Conservation (phyloP, 2,888 invertebrate genomes). For the Dioctria linearis region DNA sequence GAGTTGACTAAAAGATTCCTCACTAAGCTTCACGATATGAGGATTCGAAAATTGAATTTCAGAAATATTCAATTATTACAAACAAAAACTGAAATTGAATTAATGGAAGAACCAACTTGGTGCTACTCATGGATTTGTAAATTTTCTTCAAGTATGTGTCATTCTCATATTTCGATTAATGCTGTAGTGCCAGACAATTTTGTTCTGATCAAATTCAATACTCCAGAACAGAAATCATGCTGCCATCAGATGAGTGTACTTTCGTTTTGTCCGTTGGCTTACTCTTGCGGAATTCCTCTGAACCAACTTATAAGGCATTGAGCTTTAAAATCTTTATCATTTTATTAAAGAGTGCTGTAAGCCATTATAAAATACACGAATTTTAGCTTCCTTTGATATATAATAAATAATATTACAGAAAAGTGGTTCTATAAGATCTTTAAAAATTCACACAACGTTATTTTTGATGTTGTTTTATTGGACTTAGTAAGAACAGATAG, state of each 20-base stretch:
- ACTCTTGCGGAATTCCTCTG: conserved; percentile 65
- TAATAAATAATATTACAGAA: too few species aligned
- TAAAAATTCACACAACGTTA: conserved; percentile 67
- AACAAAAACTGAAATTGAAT: conserved; percentile 1
- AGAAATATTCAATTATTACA: conserved; percentile 37
- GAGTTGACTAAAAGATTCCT: conserved; percentile 25
- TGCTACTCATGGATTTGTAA: conserved; percentile 16
- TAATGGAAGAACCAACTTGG: conserved; percentile 49
- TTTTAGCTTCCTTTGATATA: neutral
- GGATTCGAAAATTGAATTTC: neutral
- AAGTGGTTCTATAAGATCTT: conserved; percentile 44
- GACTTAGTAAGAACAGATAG: conserved; percentile 64
- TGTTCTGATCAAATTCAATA: neutral
- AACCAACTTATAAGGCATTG: conserved; percentile 64
- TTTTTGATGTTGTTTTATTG: conserved; percentile 65
- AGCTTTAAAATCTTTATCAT: conserved; percentile 64
- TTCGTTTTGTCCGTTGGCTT: conserved; percentile 68
- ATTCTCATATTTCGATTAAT: neutral
- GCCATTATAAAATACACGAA: neutral
- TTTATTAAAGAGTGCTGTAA: conserved; percentile 64
- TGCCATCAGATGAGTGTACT: conserved; percentile 59
- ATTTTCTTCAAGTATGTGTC: conserved; percentile 36
- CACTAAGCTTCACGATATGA: neutral
- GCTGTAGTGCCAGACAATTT: too few species aligned
- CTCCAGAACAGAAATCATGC: too few species aligned